Evolutionary conservation across 1,140 invertebrate species (phyloP).

Genomic region (Ceratina australensis): DNA sequence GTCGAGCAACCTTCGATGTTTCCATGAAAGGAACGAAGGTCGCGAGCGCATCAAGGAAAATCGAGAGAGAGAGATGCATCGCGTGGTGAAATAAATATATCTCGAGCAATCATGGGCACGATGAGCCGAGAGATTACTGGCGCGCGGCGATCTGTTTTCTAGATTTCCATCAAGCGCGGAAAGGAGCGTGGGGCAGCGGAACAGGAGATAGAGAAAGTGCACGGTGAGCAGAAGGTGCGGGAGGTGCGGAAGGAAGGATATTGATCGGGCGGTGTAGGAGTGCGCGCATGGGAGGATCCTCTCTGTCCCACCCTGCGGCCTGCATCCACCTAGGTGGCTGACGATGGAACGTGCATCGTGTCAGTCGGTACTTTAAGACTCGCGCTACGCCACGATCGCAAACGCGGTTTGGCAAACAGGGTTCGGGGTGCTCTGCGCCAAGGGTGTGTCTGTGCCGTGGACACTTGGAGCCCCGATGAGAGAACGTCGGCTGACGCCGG

Average conservation of each 20-base stretch:
- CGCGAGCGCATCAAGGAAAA: background rate
- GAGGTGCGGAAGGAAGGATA: slow-evolving; percentile 71
- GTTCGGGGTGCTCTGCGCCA: slow-evolving; percentile 47
- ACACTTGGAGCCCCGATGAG: slow-evolving; percentile 10
- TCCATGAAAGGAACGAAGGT: background rate
- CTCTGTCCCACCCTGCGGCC: slow-evolving; percentile 58
- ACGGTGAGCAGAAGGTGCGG: slow-evolving; percentile 41
- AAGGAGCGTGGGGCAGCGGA: slow-evolving; percentile 21
- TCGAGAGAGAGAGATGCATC: background rate
- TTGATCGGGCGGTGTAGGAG: slow-evolving; percentile 70
- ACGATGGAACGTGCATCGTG: slow-evolving; percentile 48
- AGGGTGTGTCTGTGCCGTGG: slow-evolving; percentile 54
- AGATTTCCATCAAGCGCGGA: slow-evolving; percentile 33
- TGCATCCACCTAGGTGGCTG: slow-evolving; percentile 41
- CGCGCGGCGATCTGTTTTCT: slow-evolving; percentile 27
- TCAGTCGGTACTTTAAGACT: slow-evolving; percentile 53
- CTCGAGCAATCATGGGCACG: background rate
- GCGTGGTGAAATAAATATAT: background rate
- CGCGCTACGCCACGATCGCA: slow-evolving; percentile 34
- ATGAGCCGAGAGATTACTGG: slow-evolving; percentile 8
- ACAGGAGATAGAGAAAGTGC: slow-evolving; percentile 40
- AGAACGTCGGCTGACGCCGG: slow-evolving; percentile 24
- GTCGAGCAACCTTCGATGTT: background rate
- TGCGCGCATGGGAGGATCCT: slow-evolving; percentile 59
- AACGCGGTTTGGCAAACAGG: slow-evolving; percentile 19